Percentiles rank a stretch among this genome's conserved stretches.
Evolutionary conservation across 1,140 invertebrate genomes (phyloP).

Genomic region (Panagrolaimus sp.): DNA sequence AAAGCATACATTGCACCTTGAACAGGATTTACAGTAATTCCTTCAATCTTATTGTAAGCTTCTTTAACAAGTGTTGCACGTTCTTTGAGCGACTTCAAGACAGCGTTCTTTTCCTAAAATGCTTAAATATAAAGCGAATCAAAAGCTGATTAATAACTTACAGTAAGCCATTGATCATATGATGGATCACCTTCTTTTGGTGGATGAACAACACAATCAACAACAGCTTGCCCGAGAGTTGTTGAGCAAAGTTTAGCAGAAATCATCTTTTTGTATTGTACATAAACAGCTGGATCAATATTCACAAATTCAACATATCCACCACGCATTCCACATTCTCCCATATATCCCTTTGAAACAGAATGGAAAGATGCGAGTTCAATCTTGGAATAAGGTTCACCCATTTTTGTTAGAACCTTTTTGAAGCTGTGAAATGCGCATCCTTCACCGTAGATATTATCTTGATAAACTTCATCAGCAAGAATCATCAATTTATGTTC

Average conservation of each 20-base stretch:
- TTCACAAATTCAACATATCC: conserved; percentile 87
- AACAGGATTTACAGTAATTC: conserved; percentile 78
- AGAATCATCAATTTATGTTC: conserved; percentile 78
- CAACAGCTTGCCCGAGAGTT: conserved; percentile 74
- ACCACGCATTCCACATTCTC: conserved; percentile 81
- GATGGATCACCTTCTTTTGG: conserved; percentile 72
- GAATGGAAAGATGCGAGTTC: conserved; percentile 94
- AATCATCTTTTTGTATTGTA: conserved; percentile 79
- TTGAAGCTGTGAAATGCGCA: conserved; percentile 89
- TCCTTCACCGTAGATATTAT: conserved; percentile 84
- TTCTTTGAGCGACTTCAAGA: conserved; percentile 73
- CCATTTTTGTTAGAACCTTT: conserved; percentile 81
- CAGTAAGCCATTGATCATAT: conserved; percentile 47
- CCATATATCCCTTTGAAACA: conserved; percentile 80
- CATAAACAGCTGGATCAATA: conserved; percentile 70
- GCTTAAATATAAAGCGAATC: conserved; percentile 17
- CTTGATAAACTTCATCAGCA: conserved; percentile 88
- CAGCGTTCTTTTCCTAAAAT: conserved; percentile 70
- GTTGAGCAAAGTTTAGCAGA: conserved; percentile 91
- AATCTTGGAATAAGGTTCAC: conserved; percentile 69
- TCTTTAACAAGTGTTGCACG: conserved; percentile 77
- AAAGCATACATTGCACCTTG: conserved; percentile 94
- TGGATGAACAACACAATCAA: conserved; percentile 73
- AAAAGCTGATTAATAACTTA: conserved; percentile 15
- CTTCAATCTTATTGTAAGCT: conserved; percentile 82